Conservation (phyloP, 2,113 vertebrate genomes). For the Tamias sibiricus region DNA sequence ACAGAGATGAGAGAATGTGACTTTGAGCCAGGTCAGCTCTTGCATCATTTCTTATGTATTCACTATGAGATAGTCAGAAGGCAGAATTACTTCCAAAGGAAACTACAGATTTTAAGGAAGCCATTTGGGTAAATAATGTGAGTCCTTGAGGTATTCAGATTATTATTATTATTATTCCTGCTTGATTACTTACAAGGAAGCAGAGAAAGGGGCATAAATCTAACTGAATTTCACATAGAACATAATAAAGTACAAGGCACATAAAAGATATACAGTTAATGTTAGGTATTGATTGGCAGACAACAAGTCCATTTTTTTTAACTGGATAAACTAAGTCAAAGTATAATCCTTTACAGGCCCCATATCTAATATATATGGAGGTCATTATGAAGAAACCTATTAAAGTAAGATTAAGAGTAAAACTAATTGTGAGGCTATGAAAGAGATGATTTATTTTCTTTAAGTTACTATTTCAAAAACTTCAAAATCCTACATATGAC, state of each 20-base stretch:
- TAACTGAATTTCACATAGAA: background rate
- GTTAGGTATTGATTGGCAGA: background rate
- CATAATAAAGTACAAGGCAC: background rate
- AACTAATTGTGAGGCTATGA: background rate
- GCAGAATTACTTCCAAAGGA: background rate
- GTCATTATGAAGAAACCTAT: background rate
- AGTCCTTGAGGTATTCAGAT: background rate
- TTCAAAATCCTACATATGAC: background rate
- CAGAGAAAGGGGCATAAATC: background rate
- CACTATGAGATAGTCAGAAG: background rate
- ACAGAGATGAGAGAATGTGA: background rate
- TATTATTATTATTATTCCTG: too few relatives aligned
- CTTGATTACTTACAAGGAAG: background rate
- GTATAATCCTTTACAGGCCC: background rate
- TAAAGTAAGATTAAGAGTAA: background rate
- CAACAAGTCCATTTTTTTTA: background rate
- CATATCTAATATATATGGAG: background rate
- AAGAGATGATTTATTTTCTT: background rate
- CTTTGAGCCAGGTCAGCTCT: background rate
- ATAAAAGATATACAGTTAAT: background rate
- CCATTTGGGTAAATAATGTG: background rate
- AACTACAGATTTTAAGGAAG: background rate
- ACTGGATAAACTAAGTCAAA: background rate
- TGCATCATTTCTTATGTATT: too few relatives aligned
- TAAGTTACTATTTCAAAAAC: background rate